Conservation (phyloP, 53 echinoderm and acorn worm genomes). For the Holothuria scabra region DNA sequence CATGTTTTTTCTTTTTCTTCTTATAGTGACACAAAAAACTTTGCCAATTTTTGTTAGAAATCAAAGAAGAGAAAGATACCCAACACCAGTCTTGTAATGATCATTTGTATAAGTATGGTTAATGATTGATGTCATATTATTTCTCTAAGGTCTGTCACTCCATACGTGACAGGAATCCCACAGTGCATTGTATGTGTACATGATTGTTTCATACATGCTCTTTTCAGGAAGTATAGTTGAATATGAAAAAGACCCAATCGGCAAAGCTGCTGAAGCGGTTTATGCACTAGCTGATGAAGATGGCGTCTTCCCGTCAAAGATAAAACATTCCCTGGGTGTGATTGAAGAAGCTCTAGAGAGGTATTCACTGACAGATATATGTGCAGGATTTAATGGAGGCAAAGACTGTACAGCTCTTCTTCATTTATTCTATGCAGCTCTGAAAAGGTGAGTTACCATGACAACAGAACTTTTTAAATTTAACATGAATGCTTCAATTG, state of each 20-base stretch:
- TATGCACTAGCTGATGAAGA: slow-evolving; percentile 45
- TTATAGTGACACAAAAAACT: too few species aligned
- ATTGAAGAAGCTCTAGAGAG: slow-evolving; percentile 80
- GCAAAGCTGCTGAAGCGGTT: slow-evolving; percentile 61
- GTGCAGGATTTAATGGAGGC: slow-evolving; percentile 93
- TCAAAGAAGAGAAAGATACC: too few species aligned
- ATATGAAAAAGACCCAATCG: slow-evolving; percentile 73
- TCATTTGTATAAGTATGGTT: too few species aligned
- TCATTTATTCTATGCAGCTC: slow-evolving; percentile 77
- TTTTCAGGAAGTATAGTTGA: slow-evolving; percentile 73
- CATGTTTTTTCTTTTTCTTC: too few species aligned
- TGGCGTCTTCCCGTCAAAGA: slow-evolving; percentile 6
- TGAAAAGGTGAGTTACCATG: slow-evolving; percentile 67
- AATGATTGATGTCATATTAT: too few species aligned
- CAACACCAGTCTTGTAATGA: too few species aligned
- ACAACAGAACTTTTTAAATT: background rate
- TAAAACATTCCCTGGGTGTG: slow-evolving; percentile 31
- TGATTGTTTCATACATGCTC: background rate
- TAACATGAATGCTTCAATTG: background rate
- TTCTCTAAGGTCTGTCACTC: too few species aligned
- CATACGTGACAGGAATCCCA: too few species aligned
- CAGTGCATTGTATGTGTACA: too few species aligned
- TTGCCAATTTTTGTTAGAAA: too few species aligned
- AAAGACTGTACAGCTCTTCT: slow-evolving; percentile 90
- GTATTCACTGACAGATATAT: slow-evolving; percentile 74